Conservation (phyloP, 2,113 vertebrate species). For the Zapornia atra region DNA sequence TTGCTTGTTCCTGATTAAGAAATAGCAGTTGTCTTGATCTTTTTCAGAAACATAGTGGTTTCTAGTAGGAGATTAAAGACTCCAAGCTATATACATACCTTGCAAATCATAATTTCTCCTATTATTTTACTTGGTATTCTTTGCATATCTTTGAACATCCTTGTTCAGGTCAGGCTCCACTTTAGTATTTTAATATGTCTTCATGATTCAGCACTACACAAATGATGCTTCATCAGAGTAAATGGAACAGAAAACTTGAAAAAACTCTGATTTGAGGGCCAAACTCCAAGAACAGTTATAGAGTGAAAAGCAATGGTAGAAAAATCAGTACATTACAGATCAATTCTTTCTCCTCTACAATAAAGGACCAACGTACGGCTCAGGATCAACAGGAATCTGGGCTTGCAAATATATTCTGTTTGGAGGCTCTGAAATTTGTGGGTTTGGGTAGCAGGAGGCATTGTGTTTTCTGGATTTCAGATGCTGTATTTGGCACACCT, state of each 20-base stretch:
- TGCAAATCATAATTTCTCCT: not conserved
- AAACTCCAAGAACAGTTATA: not conserved
- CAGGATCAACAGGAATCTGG: not conserved
- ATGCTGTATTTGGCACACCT: not conserved
- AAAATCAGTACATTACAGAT: not conserved
- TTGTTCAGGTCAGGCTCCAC: not conserved
- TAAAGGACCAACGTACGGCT: not conserved
- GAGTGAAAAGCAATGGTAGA: not conserved
- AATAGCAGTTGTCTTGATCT: not conserved
- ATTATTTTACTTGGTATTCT: not conserved
- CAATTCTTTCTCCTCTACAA: not conserved
- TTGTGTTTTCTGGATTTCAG: not conserved
- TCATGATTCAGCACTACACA: not conserved
- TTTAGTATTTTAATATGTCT: not conserved
- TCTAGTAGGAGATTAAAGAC: not conserved
- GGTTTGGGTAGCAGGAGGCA: not conserved
- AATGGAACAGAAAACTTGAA: not conserved
- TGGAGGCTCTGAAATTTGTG: not conserved
- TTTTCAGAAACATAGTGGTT: not conserved
- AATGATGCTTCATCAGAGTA: not conserved
- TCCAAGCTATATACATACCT: not conserved
- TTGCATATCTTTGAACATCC: not conserved
- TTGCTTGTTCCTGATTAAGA: not conserved
- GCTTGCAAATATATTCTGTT: not conserved
- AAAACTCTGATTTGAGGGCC: not conserved